phyloP scores from a whole-genome alignment of 2,113 vertebrate species.

The Butorides virescens region DNA sequence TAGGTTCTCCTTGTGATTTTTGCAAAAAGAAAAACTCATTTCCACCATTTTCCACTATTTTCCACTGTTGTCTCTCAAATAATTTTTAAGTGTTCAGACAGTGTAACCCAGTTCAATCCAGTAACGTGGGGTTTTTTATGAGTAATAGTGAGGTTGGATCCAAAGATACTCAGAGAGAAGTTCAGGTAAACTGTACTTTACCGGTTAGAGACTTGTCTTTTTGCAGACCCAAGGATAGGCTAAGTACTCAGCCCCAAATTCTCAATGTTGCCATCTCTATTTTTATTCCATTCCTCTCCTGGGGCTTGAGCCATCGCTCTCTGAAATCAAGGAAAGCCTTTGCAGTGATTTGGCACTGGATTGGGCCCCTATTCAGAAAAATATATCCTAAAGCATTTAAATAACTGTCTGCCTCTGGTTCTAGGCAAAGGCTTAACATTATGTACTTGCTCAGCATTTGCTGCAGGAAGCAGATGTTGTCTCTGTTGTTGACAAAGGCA shows the following conservation, averaged over 20 bases:
- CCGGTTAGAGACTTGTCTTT: not conserved
- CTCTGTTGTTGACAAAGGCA: not conserved
- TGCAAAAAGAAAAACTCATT: not conserved
- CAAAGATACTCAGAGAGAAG: not conserved
- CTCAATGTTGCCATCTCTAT: not conserved
- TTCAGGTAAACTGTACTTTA: not conserved
- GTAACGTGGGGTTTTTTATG: not conserved
- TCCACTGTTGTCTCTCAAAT: not conserved
- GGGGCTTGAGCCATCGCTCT: not conserved
- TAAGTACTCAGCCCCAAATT: not conserved
- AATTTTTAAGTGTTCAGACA: not conserved
- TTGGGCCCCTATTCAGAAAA: not conserved
- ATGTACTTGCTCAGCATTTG: not conserved
- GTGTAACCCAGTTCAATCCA: not conserved
- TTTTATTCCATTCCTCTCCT: not conserved
- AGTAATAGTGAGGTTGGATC: not conserved
- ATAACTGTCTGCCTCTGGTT: not conserved
- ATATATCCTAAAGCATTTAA: not conserved
- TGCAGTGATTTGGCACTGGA: not conserved
- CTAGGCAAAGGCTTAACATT: not conserved
- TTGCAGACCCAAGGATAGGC: not conserved
- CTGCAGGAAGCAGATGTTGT: slow-evolving; percentile 21
- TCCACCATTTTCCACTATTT: not conserved
- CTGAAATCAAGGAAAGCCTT: not conserved
- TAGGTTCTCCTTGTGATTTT: not conserved